These are phyloP conservation scores for Hyperoplus immaculatus DNA, from an alignment of 2,797 vertebrate genomes.

Conservation along the genomic window DNA sequence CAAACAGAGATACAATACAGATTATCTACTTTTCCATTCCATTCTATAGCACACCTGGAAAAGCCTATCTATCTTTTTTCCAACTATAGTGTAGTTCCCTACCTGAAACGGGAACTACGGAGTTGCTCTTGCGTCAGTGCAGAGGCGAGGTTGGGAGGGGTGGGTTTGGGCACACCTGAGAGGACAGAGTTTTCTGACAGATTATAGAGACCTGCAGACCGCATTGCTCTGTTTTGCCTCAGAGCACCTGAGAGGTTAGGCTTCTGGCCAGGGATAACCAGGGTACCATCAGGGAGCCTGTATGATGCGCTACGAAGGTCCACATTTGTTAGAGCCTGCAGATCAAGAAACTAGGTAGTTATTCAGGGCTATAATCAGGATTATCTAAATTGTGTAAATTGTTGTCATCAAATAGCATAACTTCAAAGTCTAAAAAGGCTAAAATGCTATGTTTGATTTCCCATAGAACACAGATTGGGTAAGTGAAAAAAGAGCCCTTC, in stretches of 20 bases:
- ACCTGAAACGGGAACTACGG: conserved; percentile 64
- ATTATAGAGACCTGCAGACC: conserved; percentile 67
- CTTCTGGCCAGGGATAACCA: conserved; percentile 79
- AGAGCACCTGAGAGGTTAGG: conserved; percentile 80
- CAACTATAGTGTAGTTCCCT: conserved; percentile 21
- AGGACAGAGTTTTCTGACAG: conserved; percentile 76
- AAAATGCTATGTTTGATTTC: conserved; percentile 9
- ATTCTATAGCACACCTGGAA: conserved; percentile 19
- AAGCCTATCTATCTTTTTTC: conserved; percentile 22
- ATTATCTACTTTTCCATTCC: background rate
- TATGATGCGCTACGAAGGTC: conserved; percentile 79
- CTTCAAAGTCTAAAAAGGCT: background rate
- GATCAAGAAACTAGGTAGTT: conserved; percentile 10
- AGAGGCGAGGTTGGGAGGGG: conserved; percentile 67
- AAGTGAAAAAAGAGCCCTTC: background rate
- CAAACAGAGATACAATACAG: background rate
- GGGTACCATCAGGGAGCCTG: conserved; percentile 79
- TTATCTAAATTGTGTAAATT: background rate
- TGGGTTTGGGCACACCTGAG: conserved; percentile 72
- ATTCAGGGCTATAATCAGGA: background rate
- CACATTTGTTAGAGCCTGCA: conserved; percentile 77
- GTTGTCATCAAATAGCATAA: background rate
- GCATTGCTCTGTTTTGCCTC: conserved; percentile 74
- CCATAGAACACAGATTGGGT: background rate
- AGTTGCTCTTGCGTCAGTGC: conserved; percentile 71